These are phyloP conservation scores for Indri indri DNA, from an alignment of 2,113 vertebrate genomes.

Conservation along the genomic window DNA sequence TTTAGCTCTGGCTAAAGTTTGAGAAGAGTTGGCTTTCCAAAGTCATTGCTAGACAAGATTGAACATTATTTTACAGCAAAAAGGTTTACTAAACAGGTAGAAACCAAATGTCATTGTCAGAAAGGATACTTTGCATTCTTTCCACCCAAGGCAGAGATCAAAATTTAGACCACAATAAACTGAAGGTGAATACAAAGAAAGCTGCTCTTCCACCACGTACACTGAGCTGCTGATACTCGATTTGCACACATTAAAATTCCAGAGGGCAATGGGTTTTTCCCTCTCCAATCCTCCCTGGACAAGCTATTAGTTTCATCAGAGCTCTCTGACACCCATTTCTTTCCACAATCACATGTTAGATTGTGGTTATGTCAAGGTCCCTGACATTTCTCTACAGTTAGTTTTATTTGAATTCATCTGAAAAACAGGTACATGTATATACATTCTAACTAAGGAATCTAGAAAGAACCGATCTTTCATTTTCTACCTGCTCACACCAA, in stretches of 20 bases:
- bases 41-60: neutral
- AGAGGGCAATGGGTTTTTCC: no score
- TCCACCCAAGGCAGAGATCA: neutral
- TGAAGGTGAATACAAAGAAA: neutral
- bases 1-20: neutral
- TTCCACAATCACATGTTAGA: neutral
- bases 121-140: neutral
- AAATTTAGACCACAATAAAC: neutral
- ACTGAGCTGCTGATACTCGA: neutral
- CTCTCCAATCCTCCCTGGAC: neutral
- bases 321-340: accelerated
- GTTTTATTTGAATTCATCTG: neutral
- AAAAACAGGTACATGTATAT: neutral
- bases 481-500: neutral
- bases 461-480: neutral
- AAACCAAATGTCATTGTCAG: neutral
- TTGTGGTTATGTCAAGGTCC: neutral
- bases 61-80: neutral
- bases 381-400: neutral
- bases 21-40: neutral
- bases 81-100: neutral
- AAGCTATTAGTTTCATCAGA: no score
- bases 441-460: neutral
- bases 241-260: neutral
- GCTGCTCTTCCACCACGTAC: no score